Conservation (phyloP, 1,140 invertebrate genomes). For the Drosophila erecta region DNA sequence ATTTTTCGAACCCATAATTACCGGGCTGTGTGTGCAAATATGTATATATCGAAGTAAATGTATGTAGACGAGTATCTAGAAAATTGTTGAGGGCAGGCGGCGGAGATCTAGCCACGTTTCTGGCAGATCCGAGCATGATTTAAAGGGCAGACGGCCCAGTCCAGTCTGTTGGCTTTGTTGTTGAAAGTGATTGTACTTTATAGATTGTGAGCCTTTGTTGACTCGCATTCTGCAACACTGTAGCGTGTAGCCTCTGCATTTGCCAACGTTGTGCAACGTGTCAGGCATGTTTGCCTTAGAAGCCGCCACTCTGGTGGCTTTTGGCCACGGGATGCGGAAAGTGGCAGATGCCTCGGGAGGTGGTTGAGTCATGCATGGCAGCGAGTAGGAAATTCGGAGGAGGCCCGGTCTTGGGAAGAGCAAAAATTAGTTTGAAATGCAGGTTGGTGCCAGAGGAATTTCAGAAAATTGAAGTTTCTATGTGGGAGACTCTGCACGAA, state of each 20-base stretch:
- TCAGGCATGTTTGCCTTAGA: slow-evolving; percentile 56
- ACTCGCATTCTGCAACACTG: slow-evolving; percentile 21
- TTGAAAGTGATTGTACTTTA: slow-evolving; percentile 71
- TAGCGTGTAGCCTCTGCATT: slow-evolving; percentile 5
- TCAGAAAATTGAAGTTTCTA: too few relatives aligned
- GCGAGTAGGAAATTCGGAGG: slow-evolving; percentile 6
- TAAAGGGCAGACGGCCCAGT: slow-evolving; percentile 61
- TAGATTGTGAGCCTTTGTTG: slow-evolving; percentile 63
- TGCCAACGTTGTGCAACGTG: slow-evolving; percentile 38
- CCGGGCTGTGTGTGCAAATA: slow-evolving; percentile 41
- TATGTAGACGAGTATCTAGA: slow-evolving; percentile 19
- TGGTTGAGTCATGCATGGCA: slow-evolving; percentile 36
- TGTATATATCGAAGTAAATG: slow-evolving; percentile 29
- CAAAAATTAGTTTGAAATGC: slow-evolving; percentile 3
- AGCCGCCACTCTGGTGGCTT: slow-evolving; percentile 25
- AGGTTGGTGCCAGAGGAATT: not conserved
- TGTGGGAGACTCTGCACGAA: too few relatives aligned
- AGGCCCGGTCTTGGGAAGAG: slow-evolving; percentile 3
- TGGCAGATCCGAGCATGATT: slow-evolving; percentile 60
- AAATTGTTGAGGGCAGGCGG: slow-evolving; percentile 33
- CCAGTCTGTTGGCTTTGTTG: slow-evolving; percentile 49
- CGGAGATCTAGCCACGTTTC: slow-evolving; percentile 63
- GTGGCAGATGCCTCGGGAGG: slow-evolving; percentile 10
- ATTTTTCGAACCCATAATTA: slow-evolving; percentile 76
- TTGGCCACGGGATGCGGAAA: slow-evolving; percentile 2